Conservation (phyloP, 2,113 vertebrate species). For the Brachionichthys hirsutus region DNA sequence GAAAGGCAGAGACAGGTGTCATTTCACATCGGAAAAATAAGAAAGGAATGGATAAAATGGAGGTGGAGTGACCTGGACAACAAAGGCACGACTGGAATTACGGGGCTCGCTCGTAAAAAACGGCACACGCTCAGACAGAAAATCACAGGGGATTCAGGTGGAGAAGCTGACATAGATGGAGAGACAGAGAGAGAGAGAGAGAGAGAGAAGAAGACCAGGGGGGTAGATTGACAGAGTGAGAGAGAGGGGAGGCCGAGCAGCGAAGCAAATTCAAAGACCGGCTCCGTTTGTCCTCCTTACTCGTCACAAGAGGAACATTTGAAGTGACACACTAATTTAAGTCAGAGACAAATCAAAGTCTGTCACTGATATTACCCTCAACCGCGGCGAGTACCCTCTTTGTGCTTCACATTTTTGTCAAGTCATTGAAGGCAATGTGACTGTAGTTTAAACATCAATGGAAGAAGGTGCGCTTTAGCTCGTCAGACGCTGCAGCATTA, state of each 20-base stretch:
- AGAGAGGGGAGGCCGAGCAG: slow-evolving; percentile 19
- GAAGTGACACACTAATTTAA: slow-evolving; percentile 62
- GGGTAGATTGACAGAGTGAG: not conserved
- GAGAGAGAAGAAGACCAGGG: too few species aligned
- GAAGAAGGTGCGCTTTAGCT: slow-evolving; percentile 35
- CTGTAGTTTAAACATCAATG: slow-evolving; percentile 46
- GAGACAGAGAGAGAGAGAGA: slow-evolving; percentile 16
- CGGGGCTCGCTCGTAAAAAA: slow-evolving; percentile 26
- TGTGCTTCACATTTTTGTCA: slow-evolving; percentile 24
- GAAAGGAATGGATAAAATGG: slow-evolving; percentile 13
- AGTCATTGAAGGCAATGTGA: slow-evolving; percentile 35
- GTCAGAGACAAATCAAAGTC: slow-evolving; percentile 59
- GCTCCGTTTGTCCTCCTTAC: slow-evolving; percentile 46
- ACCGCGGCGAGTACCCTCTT: slow-evolving; percentile 17
- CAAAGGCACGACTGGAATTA: slow-evolving; percentile 30
- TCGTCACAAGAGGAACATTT: slow-evolving; percentile 50
- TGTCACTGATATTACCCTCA: slow-evolving; percentile 34
- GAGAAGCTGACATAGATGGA: slow-evolving; percentile 40
- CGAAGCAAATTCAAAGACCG: slow-evolving; percentile 31
- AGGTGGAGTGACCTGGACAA: slow-evolving; percentile 20
- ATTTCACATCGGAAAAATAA: slow-evolving; percentile 13
- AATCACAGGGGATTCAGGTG: slow-evolving; percentile 28
- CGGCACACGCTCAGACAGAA: slow-evolving; percentile 39
- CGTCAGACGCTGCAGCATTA: slow-evolving; percentile 15
- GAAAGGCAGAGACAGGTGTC: slow-evolving; percentile 5